A percentile compares a stretch with the other conserved stretches of the same genome.
Conservation (phyloP, 2,888 invertebrate genomes). For the Agonopterix alstromeriana region DNA sequence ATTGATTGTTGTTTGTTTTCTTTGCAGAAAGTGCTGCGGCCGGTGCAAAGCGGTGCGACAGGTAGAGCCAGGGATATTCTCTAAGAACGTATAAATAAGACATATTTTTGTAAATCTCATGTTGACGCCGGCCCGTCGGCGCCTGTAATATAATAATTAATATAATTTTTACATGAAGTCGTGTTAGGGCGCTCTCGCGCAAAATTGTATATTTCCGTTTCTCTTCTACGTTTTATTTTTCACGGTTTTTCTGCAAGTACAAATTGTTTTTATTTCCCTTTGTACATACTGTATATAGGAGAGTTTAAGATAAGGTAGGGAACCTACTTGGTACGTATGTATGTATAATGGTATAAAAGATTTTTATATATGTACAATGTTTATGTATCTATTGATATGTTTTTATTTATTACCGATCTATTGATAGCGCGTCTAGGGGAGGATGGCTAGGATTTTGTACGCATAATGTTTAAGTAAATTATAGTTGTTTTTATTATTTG, state of each 20-base stretch:
- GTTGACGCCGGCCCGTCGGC: slow-evolving; percentile 21
- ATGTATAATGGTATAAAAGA: slow-evolving; percentile 56
- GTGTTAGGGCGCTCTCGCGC: slow-evolving; percentile 28
- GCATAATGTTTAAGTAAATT: slow-evolving; percentile 74
- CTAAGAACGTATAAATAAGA: slow-evolving; percentile 21
- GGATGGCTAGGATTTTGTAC: slow-evolving; percentile 65
- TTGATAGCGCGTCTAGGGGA: slow-evolving; percentile 50
- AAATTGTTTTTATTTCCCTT: slow-evolving; percentile 75
- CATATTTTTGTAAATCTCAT: slow-evolving; percentile 63
- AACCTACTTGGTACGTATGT: slow-evolving; percentile 48
- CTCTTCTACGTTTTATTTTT: slow-evolving; percentile 50
- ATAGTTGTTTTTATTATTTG: slow-evolving; percentile 71
- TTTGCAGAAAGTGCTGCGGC: slow-evolving; percentile 37
- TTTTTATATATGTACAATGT: slow-evolving; percentile 66
- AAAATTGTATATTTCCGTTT: slow-evolving; percentile 60
- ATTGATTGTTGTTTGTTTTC: neutral
- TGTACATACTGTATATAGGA: slow-evolving; percentile 76
- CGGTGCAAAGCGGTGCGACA: slow-evolving; percentile 45
- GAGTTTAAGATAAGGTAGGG: slow-evolving; percentile 50
- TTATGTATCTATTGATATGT: slow-evolving; percentile 67
- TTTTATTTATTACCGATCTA: slow-evolving; percentile 59
- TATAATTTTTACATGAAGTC: slow-evolving; percentile 38
- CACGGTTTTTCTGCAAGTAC: slow-evolving; percentile 75
- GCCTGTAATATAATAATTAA: slow-evolving; percentile 44
- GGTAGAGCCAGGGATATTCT: slow-evolving; percentile 35